phyloP scores from a whole-genome alignment of 2,888 invertebrate species.

The Clistopyga incitator region DNA sequence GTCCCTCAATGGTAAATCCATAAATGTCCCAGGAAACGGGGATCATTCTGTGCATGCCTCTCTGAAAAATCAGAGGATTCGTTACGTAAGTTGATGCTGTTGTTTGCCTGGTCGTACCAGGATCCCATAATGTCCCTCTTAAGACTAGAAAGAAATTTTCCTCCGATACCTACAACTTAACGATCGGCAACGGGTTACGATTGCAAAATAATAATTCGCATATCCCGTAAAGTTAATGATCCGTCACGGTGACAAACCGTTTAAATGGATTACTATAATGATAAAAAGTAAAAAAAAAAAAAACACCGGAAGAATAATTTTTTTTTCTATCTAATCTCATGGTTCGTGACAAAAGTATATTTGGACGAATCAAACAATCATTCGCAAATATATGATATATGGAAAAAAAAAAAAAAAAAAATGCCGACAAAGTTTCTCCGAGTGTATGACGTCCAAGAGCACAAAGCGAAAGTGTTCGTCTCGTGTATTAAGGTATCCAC shows the following conservation, averaged over 20 bases:
- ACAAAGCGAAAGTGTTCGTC: constrained; percentile 43
- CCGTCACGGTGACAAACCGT: constrained; percentile 26
- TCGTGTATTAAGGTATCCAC: constrained; percentile 29
- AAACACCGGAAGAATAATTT: not conserved
- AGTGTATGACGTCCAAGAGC: constrained; percentile 21
- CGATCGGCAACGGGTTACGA: constrained; percentile 31
- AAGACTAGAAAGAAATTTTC: constrained; percentile 22
- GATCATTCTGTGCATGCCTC: not conserved
- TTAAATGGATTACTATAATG: constrained; percentile 1
- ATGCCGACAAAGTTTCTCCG: constrained; percentile 29
- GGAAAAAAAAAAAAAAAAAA: constrained; percentile 16
- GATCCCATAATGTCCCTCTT: not conserved
- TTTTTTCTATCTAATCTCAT: constrained; percentile 6
- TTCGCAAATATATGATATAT: not conserved
- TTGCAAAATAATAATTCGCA: constrained; percentile 43
- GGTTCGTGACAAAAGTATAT: constrained; percentile 2
- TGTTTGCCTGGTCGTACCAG: constrained; percentile 33
- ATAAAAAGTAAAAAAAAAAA: not conserved
- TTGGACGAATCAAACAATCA: constrained; percentile 14
- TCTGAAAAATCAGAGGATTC: constrained; percentile 3
- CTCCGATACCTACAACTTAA: constrained; percentile 32
- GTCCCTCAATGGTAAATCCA: too few relatives aligned
- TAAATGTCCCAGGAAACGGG: not conserved
- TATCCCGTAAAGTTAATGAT: constrained; percentile 46
- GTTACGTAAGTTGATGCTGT: not conserved